These are phyloP conservation scores for Drosophila cardini DNA, from an alignment of 1,140 invertebrate species.

Conservation along the genomic window DNA sequence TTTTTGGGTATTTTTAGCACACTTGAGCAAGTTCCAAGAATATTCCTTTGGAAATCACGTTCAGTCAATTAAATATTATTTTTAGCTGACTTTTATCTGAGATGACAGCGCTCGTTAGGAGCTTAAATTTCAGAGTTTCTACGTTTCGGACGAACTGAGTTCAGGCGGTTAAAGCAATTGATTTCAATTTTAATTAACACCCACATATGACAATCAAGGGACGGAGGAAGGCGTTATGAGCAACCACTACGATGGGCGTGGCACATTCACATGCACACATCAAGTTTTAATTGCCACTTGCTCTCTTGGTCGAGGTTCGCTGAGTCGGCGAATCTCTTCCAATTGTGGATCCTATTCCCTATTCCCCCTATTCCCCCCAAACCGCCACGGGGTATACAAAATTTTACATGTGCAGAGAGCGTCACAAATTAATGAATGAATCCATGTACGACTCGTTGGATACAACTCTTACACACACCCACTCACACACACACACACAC, in stretches of 20 bases:
- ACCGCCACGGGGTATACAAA: neutral
- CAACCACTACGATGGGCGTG: constrained; percentile 20
- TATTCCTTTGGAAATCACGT: constrained; percentile 58
- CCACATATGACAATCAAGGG: constrained; percentile 37
- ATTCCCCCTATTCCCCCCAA: constrained; percentile 13
- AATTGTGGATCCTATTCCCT: constrained; percentile 32
- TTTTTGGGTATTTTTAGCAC: constrained; percentile 58
- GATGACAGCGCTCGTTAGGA: constrained; percentile 4
- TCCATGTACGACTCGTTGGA: constrained; percentile 41
- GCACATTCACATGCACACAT: constrained; percentile 21
- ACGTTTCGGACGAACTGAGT: neutral
- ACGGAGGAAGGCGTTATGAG: neutral
- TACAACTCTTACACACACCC: constrained; percentile 9
- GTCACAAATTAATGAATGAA: constrained; percentile 79
- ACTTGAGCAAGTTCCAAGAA: constrained; percentile 4
- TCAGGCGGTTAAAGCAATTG: constrained; percentile 55
- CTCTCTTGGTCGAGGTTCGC: constrained; percentile 74
- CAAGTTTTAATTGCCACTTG: constrained; percentile 75
- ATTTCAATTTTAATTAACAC: constrained; percentile 79
- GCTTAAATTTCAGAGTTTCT: constrained; percentile 3
- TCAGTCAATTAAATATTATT: constrained; percentile 26
- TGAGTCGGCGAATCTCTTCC: constrained; percentile 40
- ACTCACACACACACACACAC: neutral
- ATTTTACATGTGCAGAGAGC: constrained; percentile 47
- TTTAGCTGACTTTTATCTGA: constrained; percentile 42